These are phyloP conservation scores for Anastrepha ludens DNA, from an alignment of 1,140 invertebrate species.

Conservation along the genomic window DNA sequence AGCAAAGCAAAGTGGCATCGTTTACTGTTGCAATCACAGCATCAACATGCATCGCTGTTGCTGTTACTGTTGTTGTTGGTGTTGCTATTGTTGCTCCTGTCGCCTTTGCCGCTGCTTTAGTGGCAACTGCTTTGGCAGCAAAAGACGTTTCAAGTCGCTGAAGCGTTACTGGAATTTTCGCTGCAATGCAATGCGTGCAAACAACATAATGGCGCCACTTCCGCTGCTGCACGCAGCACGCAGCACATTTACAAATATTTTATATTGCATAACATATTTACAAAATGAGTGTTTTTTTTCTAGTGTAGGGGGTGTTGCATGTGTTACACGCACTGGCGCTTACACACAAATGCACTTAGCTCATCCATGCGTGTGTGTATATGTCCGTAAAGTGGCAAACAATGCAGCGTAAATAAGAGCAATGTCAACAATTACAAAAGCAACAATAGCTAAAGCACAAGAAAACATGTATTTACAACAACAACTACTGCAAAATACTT, in stretches of 20 bases:
- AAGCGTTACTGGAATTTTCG: conserved; percentile 34
- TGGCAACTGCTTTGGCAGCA: conserved; percentile 16
- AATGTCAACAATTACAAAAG: conserved; percentile 33
- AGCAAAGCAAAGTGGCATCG: conserved; percentile 42
- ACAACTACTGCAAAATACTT: not conserved
- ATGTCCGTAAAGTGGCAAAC: conserved; percentile 33
- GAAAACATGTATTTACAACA: conserved; percentile 26
- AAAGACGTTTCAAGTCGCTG: not conserved
- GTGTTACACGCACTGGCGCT: conserved; percentile 48
- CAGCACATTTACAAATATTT: conserved; percentile 2
- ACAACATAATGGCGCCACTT: conserved; percentile 51
- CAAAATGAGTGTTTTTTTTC: not conserved
- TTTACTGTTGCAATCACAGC: conserved; percentile 46
- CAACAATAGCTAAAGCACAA: not conserved
- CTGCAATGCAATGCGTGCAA: conserved; percentile 42
- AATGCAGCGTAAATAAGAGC: conserved; percentile 47
- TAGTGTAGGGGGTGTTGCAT: conserved; percentile 25
- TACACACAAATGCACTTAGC: conserved; percentile 48
- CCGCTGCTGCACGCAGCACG: not conserved
- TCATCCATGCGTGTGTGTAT: not conserved
- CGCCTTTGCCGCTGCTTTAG: not conserved
- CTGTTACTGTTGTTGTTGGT: not conserved
- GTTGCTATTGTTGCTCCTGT: not conserved
- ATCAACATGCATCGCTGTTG: conserved; percentile 4
- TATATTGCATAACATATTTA: conserved; percentile 8